These are phyloP conservation scores for Amazona vittata DNA, from an alignment of 2,113 vertebrate species.

Conservation along the genomic window DNA sequence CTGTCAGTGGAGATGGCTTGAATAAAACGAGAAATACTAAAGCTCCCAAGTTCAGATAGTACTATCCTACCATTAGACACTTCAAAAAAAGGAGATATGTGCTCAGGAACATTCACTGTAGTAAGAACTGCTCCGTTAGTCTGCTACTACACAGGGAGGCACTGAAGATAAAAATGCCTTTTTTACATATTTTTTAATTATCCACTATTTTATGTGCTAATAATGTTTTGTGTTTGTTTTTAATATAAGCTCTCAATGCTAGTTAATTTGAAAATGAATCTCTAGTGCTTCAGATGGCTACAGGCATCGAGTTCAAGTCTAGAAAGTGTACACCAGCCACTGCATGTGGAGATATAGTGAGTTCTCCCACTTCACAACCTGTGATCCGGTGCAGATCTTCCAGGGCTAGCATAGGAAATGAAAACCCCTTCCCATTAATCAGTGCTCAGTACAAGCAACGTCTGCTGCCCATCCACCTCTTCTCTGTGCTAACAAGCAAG, in stretches of 20 bases:
- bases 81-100: background rate
- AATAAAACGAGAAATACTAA: conserved; percentile 37
- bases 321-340: background rate
- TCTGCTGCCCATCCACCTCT: background rate
- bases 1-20: conserved; percentile 5
- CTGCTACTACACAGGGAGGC: background rate
- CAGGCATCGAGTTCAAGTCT: background rate
- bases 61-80: conserved; percentile 26
- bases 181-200: background rate
- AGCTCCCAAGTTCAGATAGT: conserved; percentile 14
- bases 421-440: background rate
- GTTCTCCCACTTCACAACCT: background rate
- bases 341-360: background rate
- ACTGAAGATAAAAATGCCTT: background rate
- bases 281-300: background rate
- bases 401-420: background rate
- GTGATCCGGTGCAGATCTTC: background rate
- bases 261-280: background rate
- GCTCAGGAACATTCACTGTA: background rate
- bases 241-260: background rate
- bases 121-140: conserved; percentile 11
- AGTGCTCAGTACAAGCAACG: accelerated
- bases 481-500: background rate
- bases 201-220: background rate
- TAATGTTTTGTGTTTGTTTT: background rate